Evolutionary conservation across 2,797 vertebrate species (phyloP).

Genomic region (Lithobates sylvaticus): DNA sequence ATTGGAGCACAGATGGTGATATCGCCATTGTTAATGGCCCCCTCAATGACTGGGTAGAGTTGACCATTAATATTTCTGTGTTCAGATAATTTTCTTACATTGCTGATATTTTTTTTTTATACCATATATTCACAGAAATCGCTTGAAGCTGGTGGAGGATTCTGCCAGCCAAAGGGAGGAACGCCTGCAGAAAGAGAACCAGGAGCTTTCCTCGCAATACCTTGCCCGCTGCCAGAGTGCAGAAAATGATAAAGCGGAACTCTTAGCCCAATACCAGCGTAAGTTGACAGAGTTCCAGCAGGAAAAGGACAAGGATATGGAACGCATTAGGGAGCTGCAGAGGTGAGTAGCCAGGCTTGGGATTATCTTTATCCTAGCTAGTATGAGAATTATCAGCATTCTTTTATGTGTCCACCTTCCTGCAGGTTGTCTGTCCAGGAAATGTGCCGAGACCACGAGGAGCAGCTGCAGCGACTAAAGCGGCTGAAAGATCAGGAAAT

Average conservation of each 20-base stretch:
- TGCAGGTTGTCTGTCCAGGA: slow-evolving; percentile 84
- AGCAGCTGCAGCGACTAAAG: slow-evolving; percentile 86
- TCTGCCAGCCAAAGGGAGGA: slow-evolving; percentile 78
- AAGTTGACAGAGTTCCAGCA: slow-evolving; percentile 77
- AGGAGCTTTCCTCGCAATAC: slow-evolving; percentile 79
- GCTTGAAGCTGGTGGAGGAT: slow-evolving; percentile 83
- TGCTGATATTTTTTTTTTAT: too few relatives aligned
- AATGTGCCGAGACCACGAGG: slow-evolving; percentile 88
- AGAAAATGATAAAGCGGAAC: slow-evolving; percentile 80
- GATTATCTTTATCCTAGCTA: not conserved
- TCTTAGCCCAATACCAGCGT: slow-evolving; percentile 83
- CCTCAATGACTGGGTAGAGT: too few relatives aligned
- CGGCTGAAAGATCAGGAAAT: slow-evolving; percentile 89
- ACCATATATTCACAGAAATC: slow-evolving; percentile 66
- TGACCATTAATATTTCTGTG: too few relatives aligned
- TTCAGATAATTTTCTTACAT: too few relatives aligned
- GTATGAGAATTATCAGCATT: not conserved
- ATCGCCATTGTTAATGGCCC: too few relatives aligned
- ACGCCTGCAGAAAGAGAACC: slow-evolving; percentile 76
- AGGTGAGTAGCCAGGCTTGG: slow-evolving; percentile 73
- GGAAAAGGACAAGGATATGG: slow-evolving; percentile 82
- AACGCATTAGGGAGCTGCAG: slow-evolving; percentile 86
- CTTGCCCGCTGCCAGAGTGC: slow-evolving; percentile 67
- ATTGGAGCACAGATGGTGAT: too few relatives aligned
- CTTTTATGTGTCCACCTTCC: not conserved